Base-by-base conservation (phyloP, 2,888 invertebrate genomes). In the Chaetogeoica ovagalla region DNA sequence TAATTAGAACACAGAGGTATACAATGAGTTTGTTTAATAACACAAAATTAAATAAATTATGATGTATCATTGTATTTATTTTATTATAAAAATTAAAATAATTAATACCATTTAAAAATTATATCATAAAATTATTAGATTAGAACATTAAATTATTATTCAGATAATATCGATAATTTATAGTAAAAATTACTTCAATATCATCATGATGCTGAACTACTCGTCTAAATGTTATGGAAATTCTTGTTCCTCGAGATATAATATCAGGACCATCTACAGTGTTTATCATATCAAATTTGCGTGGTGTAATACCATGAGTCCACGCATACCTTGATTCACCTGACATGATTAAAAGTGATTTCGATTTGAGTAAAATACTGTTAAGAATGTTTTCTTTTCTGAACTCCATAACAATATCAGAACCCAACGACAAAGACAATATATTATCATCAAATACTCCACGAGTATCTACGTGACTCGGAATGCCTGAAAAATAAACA, bases 401-500 rank as follows among this genome's bases (percentile, higher is more conserved):
- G 87, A 97, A 97, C 84, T 97, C 95, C 96, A 98, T 97, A 0
- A 96, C 89, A 74, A 94, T 90, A 81, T 92, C 89, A 1, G 94
- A 91, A 6, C 92, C 91, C 21, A 97, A 88, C 5, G 97, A 97
- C 0, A 98, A 86, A 0, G 96, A 95, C 43, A 97, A 85, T 82
- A 98, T 93, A 3, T 93, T 93, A 85, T 93, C 92, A 83, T 94
- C 92, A 87, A 98, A 99, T 0, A 96, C 93, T 86, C 96, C 96
- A 85, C 97, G 97, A 0, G 95, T 97, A 86, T 99, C 98, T 30
- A 97, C 91, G 87, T 99, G 98, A 0, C 93, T 90, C 55, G 98
- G 98, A 85, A 99, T 98, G 60, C 96, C 95, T 93, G 84, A 17
- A 86, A 86, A 83, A 23, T 43, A n/a, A 75, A 59, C 2, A 52